A percentile compares a stretch with the other conserved stretches of the same genome.
Evolutionary conservation across 2,113 vertebrate species (phyloP).

Genomic region (Oreamnos americanus): DNA sequence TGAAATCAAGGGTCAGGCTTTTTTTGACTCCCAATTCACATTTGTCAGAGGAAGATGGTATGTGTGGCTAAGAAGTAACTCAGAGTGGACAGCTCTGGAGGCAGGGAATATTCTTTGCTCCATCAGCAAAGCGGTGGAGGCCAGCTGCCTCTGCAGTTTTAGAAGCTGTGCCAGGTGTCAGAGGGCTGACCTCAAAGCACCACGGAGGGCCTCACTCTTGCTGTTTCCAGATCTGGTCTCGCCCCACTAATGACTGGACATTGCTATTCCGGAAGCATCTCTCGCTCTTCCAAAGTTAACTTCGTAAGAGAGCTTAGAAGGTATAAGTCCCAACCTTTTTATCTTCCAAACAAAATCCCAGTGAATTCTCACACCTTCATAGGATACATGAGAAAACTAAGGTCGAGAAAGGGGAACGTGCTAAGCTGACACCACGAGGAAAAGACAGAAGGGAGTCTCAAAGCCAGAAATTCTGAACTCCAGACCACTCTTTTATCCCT

Average conservation of each 20-base stretch:
- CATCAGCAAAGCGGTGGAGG: neutral
- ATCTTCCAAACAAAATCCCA: neutral
- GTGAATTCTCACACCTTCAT: neutral
- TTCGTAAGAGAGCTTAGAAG: neutral
- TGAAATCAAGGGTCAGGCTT: neutral
- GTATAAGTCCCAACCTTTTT: neutral
- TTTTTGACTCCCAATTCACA: neutral
- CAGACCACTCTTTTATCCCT: neutral
- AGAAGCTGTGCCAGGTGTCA: accelerated
- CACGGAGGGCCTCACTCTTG: accelerated
- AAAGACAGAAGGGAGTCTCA: neutral
- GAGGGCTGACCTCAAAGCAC: neutral
- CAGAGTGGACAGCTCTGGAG: neutral
- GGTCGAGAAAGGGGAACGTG: neutral
- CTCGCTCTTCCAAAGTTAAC: neutral
- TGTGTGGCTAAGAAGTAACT: constrained; percentile 13
- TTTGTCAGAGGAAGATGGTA: neutral
- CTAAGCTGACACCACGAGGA: neutral
- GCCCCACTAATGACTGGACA: neutral
- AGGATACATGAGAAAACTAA: neutral
- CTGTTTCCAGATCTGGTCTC: neutral
- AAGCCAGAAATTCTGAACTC: neutral
- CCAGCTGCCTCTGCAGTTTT: neutral
- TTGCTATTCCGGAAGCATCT: neutral
- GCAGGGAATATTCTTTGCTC: neutral